Percentiles rank a stretch among this genome's conserved stretches.
These are phyloP conservation scores for Theropithecus gelada DNA, from an alignment of 2,113 vertebrate genomes.

Conservation along the genomic window DNA sequence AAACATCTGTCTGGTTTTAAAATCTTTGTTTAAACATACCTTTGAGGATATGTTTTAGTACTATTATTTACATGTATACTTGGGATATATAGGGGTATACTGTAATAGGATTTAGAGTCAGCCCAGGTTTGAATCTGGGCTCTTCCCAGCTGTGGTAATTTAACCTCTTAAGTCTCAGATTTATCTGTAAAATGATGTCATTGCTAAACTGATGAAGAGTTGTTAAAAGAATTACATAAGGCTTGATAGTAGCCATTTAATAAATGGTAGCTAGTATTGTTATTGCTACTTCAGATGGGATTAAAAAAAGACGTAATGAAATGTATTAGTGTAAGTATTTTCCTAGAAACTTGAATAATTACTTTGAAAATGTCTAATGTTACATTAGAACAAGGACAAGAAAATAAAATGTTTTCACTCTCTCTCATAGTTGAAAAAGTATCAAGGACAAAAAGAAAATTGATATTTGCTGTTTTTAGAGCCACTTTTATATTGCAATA, in stretches of 20 bases:
- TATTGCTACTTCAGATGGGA: neutral
- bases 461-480: neutral
- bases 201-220: neutral
- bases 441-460: neutral
- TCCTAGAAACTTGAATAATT: conserved; percentile 24
- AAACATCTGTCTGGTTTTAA: neutral
- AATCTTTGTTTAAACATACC: conserved; percentile 25
- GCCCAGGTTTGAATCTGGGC: neutral
- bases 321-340: neutral
- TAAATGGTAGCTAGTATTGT: neutral
- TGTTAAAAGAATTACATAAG: neutral
- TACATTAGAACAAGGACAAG: neutral
- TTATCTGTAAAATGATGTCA: neutral
- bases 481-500: neutral
- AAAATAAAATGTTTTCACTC: conserved; percentile 20
- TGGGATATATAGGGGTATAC: neutral
- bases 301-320: neutral
- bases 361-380: neutral
- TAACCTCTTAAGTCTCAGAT: neutral
- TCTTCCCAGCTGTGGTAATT: neutral
- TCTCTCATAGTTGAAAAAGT: neutral
- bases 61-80: neutral
- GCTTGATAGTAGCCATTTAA: neutral
- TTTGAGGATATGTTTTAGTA: conserved; percentile 13
- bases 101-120: neutral